These are phyloP conservation scores for Crocodylus rhombifer DNA, from an alignment of 2,797 vertebrate species.

Conservation along the genomic window DNA sequence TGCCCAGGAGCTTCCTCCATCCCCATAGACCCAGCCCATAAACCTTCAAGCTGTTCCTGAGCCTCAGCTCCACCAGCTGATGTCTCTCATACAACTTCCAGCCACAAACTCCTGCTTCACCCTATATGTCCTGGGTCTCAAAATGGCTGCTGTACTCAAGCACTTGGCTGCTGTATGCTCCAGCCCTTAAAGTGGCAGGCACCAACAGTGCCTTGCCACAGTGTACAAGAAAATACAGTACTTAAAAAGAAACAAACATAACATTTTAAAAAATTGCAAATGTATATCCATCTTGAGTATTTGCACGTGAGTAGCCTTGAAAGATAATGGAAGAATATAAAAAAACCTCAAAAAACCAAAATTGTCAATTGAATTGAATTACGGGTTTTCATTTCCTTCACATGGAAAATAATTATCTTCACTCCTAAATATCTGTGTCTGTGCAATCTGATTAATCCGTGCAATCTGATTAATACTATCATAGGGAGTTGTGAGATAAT, in stretches of 20 bases:
- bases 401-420: background rate
- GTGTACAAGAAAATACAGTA: background rate
- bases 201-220: too few relatives aligned
- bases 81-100: too few relatives aligned
- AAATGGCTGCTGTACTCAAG: too few relatives aligned
- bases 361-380: background rate
- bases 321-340: background rate
- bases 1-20: too few relatives aligned
- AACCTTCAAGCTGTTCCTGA: too few relatives aligned
- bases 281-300: background rate
- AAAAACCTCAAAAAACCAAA: background rate
- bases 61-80: too few relatives aligned
- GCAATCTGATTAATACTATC: background rate
- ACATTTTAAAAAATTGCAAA: background rate
- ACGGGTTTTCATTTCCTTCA: background rate
- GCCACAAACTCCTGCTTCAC: too few relatives aligned
- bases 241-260: background rate
- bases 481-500: background rate
- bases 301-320: accelerated
- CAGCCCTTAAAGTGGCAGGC: too few relatives aligned
- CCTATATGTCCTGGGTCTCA: too few relatives aligned
- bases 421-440: background rate
- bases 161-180: too few relatives aligned
- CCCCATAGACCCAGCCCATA: too few relatives aligned
- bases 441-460: background rate